A percentile compares a stretch with the other conserved stretches of the same genome.
Conservation (phyloP, 2,797 vertebrate genomes). For the Hoplostethus mediterraneus region DNA sequence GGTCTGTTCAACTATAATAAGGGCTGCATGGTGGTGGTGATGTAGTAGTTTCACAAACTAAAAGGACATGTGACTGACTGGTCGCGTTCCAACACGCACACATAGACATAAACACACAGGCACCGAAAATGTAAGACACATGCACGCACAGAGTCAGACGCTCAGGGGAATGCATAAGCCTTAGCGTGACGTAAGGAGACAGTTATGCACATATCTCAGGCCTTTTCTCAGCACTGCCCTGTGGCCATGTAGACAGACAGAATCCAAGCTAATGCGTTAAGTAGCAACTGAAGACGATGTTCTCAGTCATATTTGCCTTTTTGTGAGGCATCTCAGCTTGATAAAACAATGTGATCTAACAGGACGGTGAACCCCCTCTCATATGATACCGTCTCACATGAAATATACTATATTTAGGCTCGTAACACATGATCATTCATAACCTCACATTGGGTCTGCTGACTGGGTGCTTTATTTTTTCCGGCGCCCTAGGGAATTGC, state of each 20-base stretch:
- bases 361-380: slow-evolving; percentile 8
- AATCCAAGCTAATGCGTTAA: slow-evolving; percentile 59
- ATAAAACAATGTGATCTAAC: slow-evolving; percentile 42
- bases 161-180: slow-evolving; percentile 70
- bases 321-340: slow-evolving; percentile 23
- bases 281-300: slow-evolving; percentile 46
- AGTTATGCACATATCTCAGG: slow-evolving; percentile 75
- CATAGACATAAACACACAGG: slow-evolving; percentile 10
- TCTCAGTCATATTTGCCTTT: slow-evolving; percentile 18
- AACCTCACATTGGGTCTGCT: slow-evolving; percentile 20
- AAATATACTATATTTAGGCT: slow-evolving; percentile 46
- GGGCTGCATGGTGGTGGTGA: background rate
- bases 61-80: slow-evolving; percentile 19
- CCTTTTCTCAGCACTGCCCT: slow-evolving; percentile 67
- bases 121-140: slow-evolving; percentile 37
- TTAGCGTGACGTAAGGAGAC: slow-evolving; percentile 73
- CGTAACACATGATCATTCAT: slow-evolving; percentile 47
- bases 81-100: slow-evolving; percentile 17
- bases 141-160: slow-evolving; percentile 43
- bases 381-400: slow-evolving; percentile 45
- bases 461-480: slow-evolving; percentile 24
- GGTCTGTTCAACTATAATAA: slow-evolving; percentile 39
- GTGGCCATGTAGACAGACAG: slow-evolving; percentile 60
- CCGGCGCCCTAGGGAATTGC: background rate
- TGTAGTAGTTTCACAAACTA: slow-evolving; percentile 14